Evolutionary conservation across 2,797 vertebrate genomes (phyloP).

Genomic region (Muraenolepis orangiensis): DNA sequence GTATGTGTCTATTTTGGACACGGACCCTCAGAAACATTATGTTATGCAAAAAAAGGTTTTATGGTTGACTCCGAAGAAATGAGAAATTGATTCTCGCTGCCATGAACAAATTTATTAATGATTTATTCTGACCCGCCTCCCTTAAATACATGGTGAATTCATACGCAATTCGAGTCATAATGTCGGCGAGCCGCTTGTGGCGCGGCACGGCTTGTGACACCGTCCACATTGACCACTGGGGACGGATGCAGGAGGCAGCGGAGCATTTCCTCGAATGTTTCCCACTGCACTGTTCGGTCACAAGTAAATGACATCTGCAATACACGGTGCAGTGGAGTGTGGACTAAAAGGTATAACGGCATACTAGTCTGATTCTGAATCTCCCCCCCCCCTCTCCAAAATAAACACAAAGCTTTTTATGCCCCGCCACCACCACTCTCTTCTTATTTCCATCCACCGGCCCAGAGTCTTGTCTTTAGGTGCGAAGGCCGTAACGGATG

Average conservation of each 20-base stretch:
- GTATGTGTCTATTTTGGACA: too few species aligned
- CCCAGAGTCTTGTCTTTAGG: conserved; percentile 1
- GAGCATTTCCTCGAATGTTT: conserved; percentile 45
- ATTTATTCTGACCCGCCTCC: too few species aligned
- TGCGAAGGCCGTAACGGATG: conserved; percentile 26
- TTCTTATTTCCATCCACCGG: conserved; percentile 16
- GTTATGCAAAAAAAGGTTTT: too few species aligned
- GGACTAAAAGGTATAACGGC: conserved; percentile 43
- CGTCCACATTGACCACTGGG: conserved; percentile 22
- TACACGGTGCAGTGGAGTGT: conserved; percentile 44
- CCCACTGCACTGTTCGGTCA: conserved; percentile 30
- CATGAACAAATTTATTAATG: too few species aligned
- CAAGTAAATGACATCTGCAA: conserved; percentile 39
- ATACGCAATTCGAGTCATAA: neutral
- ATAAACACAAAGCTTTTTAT: conserved; percentile 33
- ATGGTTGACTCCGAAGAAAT: too few species aligned
- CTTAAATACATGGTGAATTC: neutral
- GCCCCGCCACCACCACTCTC: conserved; percentile 13
- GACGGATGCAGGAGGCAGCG: conserved; percentile 41
- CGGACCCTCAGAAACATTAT: too few species aligned
- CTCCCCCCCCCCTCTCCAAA: neutral
- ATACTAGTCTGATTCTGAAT: conserved; percentile 53
- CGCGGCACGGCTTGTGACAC: conserved; percentile 29
- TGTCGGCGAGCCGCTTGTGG: neutral
- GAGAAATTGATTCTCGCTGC: too few species aligned